A percentile compares a stretch with the other conserved stretches of the same genome.
These are phyloP conservation scores for Takifugu rubripes DNA, from an alignment of 2,797 vertebrate species.

Conservation along the genomic window DNA sequence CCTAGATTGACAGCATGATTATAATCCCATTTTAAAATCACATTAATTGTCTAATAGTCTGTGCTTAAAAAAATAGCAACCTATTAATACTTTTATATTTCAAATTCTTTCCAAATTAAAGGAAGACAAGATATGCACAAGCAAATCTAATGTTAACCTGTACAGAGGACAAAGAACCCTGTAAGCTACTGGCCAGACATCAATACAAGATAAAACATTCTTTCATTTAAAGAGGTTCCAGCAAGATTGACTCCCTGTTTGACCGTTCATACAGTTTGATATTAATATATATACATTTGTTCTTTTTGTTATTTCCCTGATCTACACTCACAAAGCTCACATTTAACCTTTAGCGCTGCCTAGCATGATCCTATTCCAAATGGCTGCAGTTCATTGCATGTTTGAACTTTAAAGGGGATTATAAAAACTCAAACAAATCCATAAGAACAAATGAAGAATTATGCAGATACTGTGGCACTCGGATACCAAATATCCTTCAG, in stretches of 20 bases:
- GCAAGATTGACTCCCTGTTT: conserved; percentile 70
- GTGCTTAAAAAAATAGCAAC: conserved; percentile 83
- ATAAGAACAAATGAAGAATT: conserved; percentile 63
- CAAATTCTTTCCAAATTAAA: conserved; percentile 82
- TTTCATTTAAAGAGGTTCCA: conserved; percentile 58
- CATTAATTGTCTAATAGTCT: conserved; percentile 72
- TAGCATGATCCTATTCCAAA: conserved; percentile 53
- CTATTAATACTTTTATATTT: conserved; percentile 92
- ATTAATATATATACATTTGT: conserved; percentile 40
- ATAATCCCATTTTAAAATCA: conserved; percentile 64
- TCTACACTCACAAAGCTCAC: conserved; percentile 61
- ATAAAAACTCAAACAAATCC: conserved; percentile 61
- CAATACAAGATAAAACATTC: conserved; percentile 60
- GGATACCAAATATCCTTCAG: conserved; percentile 53
- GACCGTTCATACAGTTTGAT: conserved; percentile 51
- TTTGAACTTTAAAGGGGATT: conserved; percentile 67
- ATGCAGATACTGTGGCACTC: conserved; percentile 44
- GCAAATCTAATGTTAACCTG: conserved; percentile 80
- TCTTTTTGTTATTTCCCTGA: conserved; percentile 66
- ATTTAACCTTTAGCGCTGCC: conserved; percentile 50
- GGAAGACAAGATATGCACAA: conserved; percentile 89
- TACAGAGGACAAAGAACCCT: conserved; percentile 79
- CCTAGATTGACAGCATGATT: conserved; percentile 65
- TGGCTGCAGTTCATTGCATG: conserved; percentile 68
- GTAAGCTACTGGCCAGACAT: conserved; percentile 77